Conservation (phyloP, 2,113 vertebrate genomes). For the Brachyhypopomus occidentalis region DNA sequence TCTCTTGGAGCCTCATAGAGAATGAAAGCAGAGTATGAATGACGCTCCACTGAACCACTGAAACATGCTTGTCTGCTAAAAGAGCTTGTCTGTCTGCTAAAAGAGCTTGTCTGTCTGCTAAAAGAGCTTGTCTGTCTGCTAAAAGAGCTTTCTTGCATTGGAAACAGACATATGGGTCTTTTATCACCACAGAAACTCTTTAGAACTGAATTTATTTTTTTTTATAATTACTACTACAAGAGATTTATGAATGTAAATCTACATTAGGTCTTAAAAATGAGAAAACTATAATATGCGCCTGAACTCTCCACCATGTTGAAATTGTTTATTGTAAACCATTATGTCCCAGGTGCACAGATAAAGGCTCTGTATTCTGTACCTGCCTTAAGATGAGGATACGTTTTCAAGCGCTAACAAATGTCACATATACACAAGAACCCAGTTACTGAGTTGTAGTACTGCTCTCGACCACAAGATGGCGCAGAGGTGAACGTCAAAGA, state of each 20-base stretch:
- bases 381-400: background rate
- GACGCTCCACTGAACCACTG: background rate
- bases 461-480: constrained; percentile 1
- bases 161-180: background rate
- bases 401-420: background rate
- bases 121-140: background rate
- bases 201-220: background rate
- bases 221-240: background rate
- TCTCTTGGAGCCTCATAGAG: too few species aligned
- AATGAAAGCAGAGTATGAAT: background rate
- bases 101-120: too few species aligned
- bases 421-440: background rate
- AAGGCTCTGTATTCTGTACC: background rate
- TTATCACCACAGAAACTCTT: background rate
- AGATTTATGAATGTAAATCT: background rate
- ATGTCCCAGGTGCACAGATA: background rate
- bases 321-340: constrained; percentile 5
- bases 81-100: background rate
- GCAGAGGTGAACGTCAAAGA: background rate
- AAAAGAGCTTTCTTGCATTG: background rate
- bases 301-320: background rate
- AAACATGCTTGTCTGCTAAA: background rate
- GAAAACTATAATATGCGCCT: background rate
- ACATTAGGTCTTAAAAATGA: background rate
- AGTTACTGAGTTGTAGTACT: background rate